Evolutionary conservation across 2,888 invertebrate genomes (phyloP).

Genomic region (Chymomyza amoena): DNA sequence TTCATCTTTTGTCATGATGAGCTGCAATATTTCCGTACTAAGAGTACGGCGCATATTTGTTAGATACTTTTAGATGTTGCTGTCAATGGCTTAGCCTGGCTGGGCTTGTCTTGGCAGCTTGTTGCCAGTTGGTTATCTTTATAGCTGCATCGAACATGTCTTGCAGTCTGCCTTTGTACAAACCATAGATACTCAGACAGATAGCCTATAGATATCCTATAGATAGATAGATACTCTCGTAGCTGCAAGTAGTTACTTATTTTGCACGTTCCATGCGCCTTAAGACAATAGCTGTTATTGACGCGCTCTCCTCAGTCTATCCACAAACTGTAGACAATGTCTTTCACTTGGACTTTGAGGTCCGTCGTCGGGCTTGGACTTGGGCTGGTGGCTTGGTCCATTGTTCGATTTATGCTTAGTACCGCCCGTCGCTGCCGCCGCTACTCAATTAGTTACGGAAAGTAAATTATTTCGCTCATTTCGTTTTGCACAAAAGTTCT

Average conservation of each 20-base stretch:
- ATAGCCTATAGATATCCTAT: constrained; percentile 17
- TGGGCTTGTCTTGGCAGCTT: constrained; percentile 12
- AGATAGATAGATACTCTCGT: constrained; percentile 31
- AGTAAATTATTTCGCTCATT: constrained; percentile 58
- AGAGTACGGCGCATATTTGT: constrained; percentile 20
- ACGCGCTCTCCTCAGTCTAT: constrained; percentile 31
- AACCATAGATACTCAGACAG: neutral
- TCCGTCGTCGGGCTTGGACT: neutral
- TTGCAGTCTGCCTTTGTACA: constrained; percentile 11
- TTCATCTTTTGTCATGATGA: constrained; percentile 40
- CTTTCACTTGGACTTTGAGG: neutral
- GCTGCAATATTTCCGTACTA: constrained; percentile 29
- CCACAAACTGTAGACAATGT: neutral
- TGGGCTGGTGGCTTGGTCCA: constrained; percentile 25
- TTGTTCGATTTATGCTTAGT: constrained; percentile 54
- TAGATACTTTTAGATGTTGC: constrained; percentile 23
- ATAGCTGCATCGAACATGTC: neutral
- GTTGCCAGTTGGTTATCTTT: constrained; percentile 10
- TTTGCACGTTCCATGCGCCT: constrained; percentile 16
- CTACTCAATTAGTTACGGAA: constrained; percentile 70
- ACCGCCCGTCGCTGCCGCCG: constrained; percentile 14
- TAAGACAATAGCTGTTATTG: constrained; percentile 41
- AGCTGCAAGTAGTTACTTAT: constrained; percentile 25
- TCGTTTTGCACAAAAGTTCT: constrained; percentile 37
- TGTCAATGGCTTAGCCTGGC: constrained; percentile 29